phyloP scores from a whole-genome alignment of 2,888 invertebrate genomes.

The Drosophila paramelanica region DNA sequence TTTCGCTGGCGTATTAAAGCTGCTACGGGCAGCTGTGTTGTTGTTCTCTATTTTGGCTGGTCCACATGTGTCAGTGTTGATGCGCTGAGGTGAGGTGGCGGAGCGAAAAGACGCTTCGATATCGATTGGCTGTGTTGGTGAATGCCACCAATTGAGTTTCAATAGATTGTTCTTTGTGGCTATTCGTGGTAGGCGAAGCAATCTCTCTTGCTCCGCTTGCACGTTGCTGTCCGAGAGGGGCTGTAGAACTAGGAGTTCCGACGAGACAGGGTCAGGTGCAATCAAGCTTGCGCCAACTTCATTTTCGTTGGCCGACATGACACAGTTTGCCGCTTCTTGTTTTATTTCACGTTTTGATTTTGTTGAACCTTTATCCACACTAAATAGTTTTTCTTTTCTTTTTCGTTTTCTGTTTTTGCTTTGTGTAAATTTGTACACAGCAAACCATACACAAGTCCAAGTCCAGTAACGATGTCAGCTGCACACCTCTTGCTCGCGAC shows the following conservation, averaged over 20 bases:
- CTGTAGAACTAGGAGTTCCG: conserved; percentile 53
- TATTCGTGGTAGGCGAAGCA: conserved; percentile 45
- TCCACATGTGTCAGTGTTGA: not conserved
- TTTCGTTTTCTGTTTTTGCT: not conserved
- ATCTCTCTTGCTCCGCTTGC: conserved; percentile 4
- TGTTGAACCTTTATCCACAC: not conserved
- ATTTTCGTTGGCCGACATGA: conserved; percentile 35
- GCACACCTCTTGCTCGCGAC: conserved; percentile 13
- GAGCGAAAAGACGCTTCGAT: conserved; percentile 21
- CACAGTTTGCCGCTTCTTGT: not conserved
- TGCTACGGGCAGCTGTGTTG: conserved; percentile 36
- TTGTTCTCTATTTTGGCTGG: conserved; percentile 47
- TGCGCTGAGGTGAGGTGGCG: not conserved
- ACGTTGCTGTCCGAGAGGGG: conserved; percentile 17
- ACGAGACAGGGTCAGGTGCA: conserved; percentile 1
- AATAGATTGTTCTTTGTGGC: conserved; percentile 73
- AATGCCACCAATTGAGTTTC: conserved; percentile 81
- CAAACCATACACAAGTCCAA: not conserved
- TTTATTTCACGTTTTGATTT: not conserved
- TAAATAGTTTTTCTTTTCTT: not conserved
- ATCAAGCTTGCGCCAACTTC: conserved; percentile 9
- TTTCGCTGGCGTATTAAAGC: conserved; percentile 38
- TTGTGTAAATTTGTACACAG: not conserved
- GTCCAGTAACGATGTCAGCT: conserved; percentile 53
- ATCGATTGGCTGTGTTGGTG: conserved; percentile 54